These are phyloP conservation scores for Morus bassanus DNA, from an alignment of 2,797 vertebrate genomes.

Conservation along the genomic window DNA sequence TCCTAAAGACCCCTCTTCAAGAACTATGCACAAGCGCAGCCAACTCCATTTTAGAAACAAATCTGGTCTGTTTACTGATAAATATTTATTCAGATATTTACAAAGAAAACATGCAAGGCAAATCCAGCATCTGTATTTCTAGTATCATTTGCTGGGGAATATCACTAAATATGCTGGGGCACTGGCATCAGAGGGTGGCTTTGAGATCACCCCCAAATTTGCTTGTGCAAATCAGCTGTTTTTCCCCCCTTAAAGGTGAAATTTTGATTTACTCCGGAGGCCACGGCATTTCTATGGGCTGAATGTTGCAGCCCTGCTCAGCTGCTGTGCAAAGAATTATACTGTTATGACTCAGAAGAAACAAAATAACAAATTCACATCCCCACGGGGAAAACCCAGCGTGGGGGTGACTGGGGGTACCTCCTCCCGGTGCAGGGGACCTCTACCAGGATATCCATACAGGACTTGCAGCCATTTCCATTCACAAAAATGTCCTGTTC, in stretches of 20 bases:
- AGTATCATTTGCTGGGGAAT: neutral
- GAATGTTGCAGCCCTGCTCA: neutral
- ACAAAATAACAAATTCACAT: neutral
- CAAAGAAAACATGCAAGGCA: constrained; percentile 36
- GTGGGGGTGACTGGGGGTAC: neutral
- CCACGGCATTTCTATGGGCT: rapidly evolving
- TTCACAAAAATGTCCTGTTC: neutral
- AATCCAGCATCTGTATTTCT: constrained; percentile 18
- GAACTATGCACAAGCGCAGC: neutral
- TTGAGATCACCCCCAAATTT: neutral
- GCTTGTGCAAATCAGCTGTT: neutral
- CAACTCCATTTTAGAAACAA: neutral
- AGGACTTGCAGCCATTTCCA: neutral
- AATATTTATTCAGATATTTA: constrained; percentile 49
- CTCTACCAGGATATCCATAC: neutral
- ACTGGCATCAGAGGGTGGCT: neutral
- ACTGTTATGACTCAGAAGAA: neutral
- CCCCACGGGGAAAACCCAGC: neutral
- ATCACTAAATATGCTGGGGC: neutral
- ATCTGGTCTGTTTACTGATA: constrained; percentile 40
- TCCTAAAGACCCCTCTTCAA: neutral
- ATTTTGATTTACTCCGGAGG: neutral
- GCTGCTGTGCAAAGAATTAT: neutral
- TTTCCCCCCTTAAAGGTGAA: neutral
- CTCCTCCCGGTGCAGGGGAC: neutral